Percentiles rank a stretch among this genome's conserved stretches.
Evolutionary conservation across 2,113 vertebrate genomes (phyloP).

Genomic region (Furnarius figulus): DNA sequence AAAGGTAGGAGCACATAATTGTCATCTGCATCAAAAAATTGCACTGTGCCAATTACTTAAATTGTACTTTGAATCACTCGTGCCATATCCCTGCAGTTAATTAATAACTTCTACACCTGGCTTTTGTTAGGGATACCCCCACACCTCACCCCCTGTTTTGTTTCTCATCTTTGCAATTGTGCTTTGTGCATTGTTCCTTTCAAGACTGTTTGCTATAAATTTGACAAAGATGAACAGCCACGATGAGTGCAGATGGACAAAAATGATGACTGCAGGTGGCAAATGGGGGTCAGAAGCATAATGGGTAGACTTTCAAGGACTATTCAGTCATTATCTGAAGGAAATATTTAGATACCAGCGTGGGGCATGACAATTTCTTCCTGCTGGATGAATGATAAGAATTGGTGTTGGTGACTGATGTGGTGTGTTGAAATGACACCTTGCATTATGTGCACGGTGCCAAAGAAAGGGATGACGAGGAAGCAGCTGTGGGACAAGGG

Average conservation of each 20-base stretch:
- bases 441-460: background rate
- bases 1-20: background rate
- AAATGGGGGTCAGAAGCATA: background rate
- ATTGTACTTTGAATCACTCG: background rate
- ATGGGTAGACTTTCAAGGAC: constrained; percentile 2
- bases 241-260: constrained; percentile 2
- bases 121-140: background rate
- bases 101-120: background rate
- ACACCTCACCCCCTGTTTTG: background rate
- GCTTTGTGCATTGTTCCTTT: background rate
- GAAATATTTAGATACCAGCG: constrained; percentile 6
- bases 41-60: background rate
- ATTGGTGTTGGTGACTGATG: background rate
- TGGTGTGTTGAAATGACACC: background rate
- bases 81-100: constrained; percentile 28
- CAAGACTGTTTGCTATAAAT: background rate
- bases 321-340: constrained; percentile 8
- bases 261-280: background rate
- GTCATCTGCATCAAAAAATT: constrained; percentile 9
- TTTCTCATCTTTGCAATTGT: background rate
- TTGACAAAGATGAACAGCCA: background rate
- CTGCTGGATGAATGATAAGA: background rate
- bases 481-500: background rate
- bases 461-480: background rate
- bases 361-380: background rate